These are phyloP conservation scores for Psettodes erumei DNA, from an alignment of 2,113 vertebrate genomes.

Conservation along the genomic window DNA sequence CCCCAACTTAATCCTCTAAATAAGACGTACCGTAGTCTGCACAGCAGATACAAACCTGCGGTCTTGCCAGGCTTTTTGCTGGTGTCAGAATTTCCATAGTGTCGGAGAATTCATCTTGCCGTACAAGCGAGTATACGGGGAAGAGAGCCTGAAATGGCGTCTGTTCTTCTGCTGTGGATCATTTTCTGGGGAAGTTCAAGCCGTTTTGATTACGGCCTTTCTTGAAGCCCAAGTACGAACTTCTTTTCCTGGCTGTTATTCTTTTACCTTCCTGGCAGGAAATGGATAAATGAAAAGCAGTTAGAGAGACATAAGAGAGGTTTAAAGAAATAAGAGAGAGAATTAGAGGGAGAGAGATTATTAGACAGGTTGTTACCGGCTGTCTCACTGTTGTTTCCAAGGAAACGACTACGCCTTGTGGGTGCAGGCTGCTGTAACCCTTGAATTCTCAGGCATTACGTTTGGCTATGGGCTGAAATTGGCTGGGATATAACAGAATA, in stretches of 20 bases:
- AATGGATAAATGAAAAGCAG: conserved; percentile 14
- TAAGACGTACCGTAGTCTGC: neutral
- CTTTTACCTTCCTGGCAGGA: too few relatives aligned
- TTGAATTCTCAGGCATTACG: conserved; percentile 74
- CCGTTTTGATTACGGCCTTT: conserved; percentile 17
- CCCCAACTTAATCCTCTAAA: neutral
- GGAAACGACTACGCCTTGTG: conserved; percentile 66
- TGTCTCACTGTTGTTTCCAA: conserved; percentile 75
- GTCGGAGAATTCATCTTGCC: neutral
- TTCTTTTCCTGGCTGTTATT: neutral
- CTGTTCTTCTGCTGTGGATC: neutral
- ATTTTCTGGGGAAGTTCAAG: conserved; percentile 3
- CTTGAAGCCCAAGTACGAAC: neutral
- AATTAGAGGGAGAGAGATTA: conserved; percentile 44
- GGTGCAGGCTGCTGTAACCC: conserved; percentile 72
- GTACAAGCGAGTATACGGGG: neutral
- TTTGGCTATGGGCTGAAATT: conserved; percentile 78
- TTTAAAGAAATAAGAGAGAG: conserved; percentile 5
- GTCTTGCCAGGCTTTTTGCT: conserved; percentile 13
- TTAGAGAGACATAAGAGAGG: conserved; percentile 4
- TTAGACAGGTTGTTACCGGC: conserved; percentile 67
- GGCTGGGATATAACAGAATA: conserved; percentile 79
- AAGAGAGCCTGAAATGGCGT: conserved; percentile 4
- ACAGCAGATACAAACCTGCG: neutral
- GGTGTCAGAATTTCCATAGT: neutral